Conservation (phyloP, 2,888 invertebrate genomes). For the Amiota communis region DNA sequence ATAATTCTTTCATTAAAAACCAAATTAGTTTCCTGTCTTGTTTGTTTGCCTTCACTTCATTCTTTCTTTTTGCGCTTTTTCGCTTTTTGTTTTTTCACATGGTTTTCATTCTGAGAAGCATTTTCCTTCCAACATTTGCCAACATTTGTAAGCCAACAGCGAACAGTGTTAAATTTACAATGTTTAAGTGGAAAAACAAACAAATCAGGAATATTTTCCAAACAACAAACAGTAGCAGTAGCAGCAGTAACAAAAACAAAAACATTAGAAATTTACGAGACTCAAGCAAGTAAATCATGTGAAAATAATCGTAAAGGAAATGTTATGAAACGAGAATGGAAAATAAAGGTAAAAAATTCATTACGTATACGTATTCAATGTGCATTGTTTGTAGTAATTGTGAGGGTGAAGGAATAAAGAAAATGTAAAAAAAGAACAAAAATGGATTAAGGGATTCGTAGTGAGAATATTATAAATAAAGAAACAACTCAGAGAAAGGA, state of each 20-base stretch:
- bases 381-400: too few species aligned
- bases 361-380: too few species aligned
- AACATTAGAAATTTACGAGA: not conserved
- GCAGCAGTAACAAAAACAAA: too few species aligned
- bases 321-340: not conserved
- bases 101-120: not conserved
- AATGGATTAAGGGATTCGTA: too few species aligned
- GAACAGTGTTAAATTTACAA: not conserved
- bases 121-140: conserved; percentile 6
- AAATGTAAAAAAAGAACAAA: too few species aligned
- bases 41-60: not conserved
- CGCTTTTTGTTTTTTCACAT: not conserved
- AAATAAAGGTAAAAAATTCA: too few species aligned
- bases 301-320: not conserved
- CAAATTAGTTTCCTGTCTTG: conserved; percentile 14
- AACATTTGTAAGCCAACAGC: not conserved
- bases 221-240: too few species aligned
- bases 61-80: not conserved
- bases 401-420: too few species aligned
- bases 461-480: too few species aligned
- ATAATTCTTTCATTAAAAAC: conserved; percentile 16
- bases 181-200: conserved; percentile 1
- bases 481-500: too few species aligned
- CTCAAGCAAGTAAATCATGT: conserved; percentile 8
- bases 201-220: conserved; percentile 1